These are phyloP conservation scores for Chelon labrosus DNA, from an alignment of 2,797 vertebrate species.

Conservation along the genomic window DNA sequence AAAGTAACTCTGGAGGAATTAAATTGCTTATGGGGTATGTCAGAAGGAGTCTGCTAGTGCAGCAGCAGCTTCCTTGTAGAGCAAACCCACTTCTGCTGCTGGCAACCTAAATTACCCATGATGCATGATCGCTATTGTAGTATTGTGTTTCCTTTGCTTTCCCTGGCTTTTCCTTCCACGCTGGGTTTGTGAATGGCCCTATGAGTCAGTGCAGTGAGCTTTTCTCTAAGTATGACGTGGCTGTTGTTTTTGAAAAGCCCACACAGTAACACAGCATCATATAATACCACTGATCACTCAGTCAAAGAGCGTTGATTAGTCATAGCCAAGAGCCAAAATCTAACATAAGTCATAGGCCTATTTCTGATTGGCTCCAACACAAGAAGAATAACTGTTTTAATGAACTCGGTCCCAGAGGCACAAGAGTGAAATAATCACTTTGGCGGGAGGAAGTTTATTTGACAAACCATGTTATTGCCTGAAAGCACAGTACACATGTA, in stretches of 20 bases:
- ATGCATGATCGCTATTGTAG: constrained; percentile 42
- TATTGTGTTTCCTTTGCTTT: constrained; percentile 18
- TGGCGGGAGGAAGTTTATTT: constrained; percentile 34
- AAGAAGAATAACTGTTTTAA: constrained; percentile 46
- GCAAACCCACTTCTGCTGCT: constrained; percentile 31
- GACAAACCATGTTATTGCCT: constrained; percentile 16
- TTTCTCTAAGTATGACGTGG: constrained; percentile 1
- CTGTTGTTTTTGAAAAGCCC: constrained; percentile 34
- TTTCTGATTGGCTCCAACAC: constrained; percentile 31
- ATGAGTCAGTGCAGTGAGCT: constrained; percentile 18
- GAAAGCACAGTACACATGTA: background rate
- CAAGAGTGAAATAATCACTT: constrained; percentile 50
- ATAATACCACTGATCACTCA: constrained; percentile 22
- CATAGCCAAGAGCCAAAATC: constrained; percentile 22
- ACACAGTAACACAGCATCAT: constrained; percentile 14
- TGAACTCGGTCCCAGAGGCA: constrained; percentile 51
- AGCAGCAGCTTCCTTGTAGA: constrained; percentile 16
- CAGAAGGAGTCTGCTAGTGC: constrained; percentile 33
- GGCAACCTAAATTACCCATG: constrained; percentile 28
- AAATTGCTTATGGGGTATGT: constrained; percentile 60
- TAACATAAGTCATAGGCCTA: constrained; percentile 30
- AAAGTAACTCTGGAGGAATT: constrained; percentile 70
- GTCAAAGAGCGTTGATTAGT: constrained; percentile 29
- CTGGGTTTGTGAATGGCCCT: background rate
- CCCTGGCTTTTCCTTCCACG: constrained; percentile 2